A percentile compares a stretch with the other conserved stretches of the same genome.
phyloP scores from a whole-genome alignment of 2,113 vertebrate species.

The Stegastes partitus region DNA sequence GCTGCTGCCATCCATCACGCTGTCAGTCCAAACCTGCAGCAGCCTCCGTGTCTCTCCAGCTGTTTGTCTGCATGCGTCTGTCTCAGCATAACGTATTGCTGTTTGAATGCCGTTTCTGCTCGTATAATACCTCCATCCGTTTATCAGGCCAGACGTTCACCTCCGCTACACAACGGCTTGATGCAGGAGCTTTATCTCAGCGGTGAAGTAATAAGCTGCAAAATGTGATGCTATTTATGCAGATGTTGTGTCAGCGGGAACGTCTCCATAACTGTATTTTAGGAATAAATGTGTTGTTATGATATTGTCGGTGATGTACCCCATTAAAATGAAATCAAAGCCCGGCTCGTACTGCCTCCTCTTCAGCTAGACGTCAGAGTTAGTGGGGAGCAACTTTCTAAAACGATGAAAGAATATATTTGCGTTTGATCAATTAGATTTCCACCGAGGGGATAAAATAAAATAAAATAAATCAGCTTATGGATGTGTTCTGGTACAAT shows the following conservation, averaged over 20 bases:
- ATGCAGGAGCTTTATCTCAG: slow-evolving; percentile 28
- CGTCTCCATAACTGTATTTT: slow-evolving; percentile 22
- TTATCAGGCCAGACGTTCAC: slow-evolving; percentile 41
- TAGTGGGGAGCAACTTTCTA: background rate
- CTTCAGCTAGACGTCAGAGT: background rate
- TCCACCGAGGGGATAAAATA: background rate
- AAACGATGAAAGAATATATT: background rate
- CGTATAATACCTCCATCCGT: slow-evolving; percentile 37
- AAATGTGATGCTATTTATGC: slow-evolving; percentile 28
- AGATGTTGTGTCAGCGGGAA: slow-evolving; percentile 13
- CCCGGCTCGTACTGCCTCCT: background rate
- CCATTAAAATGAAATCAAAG: slow-evolving; percentile 31
- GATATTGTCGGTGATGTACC: slow-evolving; percentile 12
- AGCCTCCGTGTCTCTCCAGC: slow-evolving; percentile 8
- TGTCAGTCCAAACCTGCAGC: too few relatives aligned
- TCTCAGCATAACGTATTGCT: slow-evolving; percentile 1
- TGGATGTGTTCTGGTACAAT: background rate
- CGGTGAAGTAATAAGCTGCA: slow-evolving; percentile 35
- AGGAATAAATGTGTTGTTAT: slow-evolving; percentile 28
- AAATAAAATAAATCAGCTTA: background rate
- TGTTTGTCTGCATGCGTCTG: slow-evolving; percentile 19
- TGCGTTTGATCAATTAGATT: background rate
- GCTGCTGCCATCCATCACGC: too few relatives aligned
- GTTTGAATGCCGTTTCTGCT: background rate
- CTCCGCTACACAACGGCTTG: slow-evolving; percentile 1